Conservation (phyloP, 30 jellyfish, hydroid and myxozoan species). For the Cassiopea xamachana region DNA sequence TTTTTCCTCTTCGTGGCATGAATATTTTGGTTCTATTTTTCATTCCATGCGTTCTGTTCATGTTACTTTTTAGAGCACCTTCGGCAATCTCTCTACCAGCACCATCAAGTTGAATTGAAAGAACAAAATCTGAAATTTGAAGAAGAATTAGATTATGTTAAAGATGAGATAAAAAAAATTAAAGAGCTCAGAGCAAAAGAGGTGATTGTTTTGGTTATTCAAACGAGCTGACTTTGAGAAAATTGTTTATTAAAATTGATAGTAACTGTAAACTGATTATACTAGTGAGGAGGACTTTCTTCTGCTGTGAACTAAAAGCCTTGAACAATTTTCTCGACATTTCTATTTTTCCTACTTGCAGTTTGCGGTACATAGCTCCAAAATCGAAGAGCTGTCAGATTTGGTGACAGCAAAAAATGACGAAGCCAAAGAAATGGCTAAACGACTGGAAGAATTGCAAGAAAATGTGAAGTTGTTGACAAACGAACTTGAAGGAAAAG, state of each 20-base stretch:
- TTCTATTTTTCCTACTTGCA: background rate
- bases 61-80: conserved; percentile 49
- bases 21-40: too few relatives aligned
- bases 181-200: conserved; percentile 82
- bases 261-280: too few relatives aligned
- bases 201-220: conserved; percentile 26
- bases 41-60: too few relatives aligned
- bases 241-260: background rate
- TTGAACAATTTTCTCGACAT: too few relatives aligned
- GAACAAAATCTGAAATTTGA: conserved; percentile 66
- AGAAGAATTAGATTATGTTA: conserved; percentile 43
- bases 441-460: conserved; percentile 26
- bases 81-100: conserved; percentile 68
- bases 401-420: conserved; percentile 41
- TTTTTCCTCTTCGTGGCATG: too few relatives aligned
- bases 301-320: too few relatives aligned
- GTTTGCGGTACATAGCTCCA: conserved; percentile 81
- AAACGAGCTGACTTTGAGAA: background rate
- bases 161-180: conserved; percentile 63
- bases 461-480: conserved; percentile 61
- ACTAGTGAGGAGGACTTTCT: too few relatives aligned
- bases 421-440: conserved; percentile 11
- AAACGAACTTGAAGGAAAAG: conserved; percentile 83
- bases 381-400: conserved; percentile 71
- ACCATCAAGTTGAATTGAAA: conserved; percentile 75